A percentile compares a stretch with the other conserved stretches of the same genome.
phyloP scores from a whole-genome alignment of 2,797 vertebrate species.

The Enteromius anoplus region DNA sequence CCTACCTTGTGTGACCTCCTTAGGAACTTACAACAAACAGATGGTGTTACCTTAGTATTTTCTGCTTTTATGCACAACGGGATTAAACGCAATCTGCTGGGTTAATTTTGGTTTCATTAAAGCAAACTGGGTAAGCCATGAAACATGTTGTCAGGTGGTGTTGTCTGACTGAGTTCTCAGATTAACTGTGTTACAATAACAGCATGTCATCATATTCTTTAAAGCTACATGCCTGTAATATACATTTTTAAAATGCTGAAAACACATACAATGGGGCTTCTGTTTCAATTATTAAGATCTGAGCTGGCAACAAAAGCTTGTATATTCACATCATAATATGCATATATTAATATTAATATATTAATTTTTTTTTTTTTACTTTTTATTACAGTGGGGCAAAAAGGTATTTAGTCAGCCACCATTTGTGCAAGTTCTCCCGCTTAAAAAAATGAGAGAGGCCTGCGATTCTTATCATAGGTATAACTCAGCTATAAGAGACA shows the following conservation, averaged over 20 bases:
- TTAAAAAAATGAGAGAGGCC: no score
- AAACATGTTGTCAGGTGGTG: not conserved
- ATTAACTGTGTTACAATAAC: not conserved
- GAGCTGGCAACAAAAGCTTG: not conserved
- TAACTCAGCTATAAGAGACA: no score
- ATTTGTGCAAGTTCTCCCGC: no score
- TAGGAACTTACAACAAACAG: conserved; percentile 9
- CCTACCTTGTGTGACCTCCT: not conserved
- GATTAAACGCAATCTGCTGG: conserved; percentile 32
- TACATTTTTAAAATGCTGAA: not conserved
- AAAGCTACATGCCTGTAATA: not conserved
- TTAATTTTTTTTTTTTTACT: no score
- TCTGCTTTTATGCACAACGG: conserved; percentile 7
- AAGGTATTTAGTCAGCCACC: no score
- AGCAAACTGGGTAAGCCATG: not conserved
- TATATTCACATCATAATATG: not conserved
- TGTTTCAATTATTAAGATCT: not conserved
- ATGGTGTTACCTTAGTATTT: conserved; percentile 1
- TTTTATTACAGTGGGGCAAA: no score
- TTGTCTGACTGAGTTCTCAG: not conserved
- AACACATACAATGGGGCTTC: not conserved
- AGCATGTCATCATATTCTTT: not conserved
- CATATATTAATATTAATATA: no score
- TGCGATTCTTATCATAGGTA: no score
- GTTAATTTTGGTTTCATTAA: not conserved